phyloP scores from a whole-genome alignment of 2,888 invertebrate genomes.

The Apocheima hispidaria region DNA sequence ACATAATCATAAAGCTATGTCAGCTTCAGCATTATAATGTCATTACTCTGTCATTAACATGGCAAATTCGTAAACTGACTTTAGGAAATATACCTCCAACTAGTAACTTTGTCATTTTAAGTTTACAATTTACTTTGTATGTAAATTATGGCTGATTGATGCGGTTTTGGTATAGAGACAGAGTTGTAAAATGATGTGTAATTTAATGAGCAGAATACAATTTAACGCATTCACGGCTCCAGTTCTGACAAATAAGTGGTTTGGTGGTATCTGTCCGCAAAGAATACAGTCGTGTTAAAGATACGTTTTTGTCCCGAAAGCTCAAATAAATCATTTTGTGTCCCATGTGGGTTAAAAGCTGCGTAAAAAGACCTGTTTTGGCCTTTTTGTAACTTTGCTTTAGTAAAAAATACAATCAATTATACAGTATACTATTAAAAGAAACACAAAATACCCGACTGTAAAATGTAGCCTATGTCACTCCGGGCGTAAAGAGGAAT shows the following conservation, averaged over 20 bases:
- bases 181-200: background rate
- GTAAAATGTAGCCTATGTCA: too few relatives aligned
- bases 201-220: conserved; percentile 16
- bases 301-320: background rate
- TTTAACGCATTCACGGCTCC: conserved; percentile 34
- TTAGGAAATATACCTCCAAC: background rate
- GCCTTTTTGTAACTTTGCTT: too few relatives aligned
- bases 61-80: conserved; percentile 29
- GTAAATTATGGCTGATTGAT: background rate
- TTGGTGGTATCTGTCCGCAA: conserved; percentile 25
- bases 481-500: too few relatives aligned
- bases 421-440: too few relatives aligned
- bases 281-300: conserved; percentile 2
- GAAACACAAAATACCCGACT: too few relatives aligned
- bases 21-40: conserved; percentile 40
- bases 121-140: background rate
- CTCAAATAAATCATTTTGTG: background rate
- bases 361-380: too few relatives aligned
- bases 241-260: conserved; percentile 38
- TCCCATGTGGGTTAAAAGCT: too few relatives aligned
- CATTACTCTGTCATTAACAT: conserved; percentile 42
- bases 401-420: too few relatives aligned
- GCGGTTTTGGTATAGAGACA: conserved; percentile 10
- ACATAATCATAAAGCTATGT: conserved; percentile 32
- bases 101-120: conserved; percentile 16